These are phyloP conservation scores for Caenorhabditis tropicalis DNA, from an alignment of 1,140 invertebrate genomes.

Conservation along the genomic window DNA sequence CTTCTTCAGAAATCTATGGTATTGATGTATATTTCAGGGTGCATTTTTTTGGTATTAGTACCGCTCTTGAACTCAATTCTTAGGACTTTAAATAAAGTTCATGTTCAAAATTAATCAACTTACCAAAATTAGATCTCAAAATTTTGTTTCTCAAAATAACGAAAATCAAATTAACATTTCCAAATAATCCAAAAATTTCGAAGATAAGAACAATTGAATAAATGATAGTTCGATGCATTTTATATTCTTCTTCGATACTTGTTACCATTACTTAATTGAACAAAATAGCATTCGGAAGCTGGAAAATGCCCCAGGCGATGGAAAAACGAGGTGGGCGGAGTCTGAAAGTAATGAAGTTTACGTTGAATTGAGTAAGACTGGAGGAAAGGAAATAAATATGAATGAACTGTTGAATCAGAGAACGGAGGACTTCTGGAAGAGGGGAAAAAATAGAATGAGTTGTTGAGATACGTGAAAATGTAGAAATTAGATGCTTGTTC, in stretches of 20 bases:
- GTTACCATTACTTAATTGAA: neutral
- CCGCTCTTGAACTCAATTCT: too few species aligned
- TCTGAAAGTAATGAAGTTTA: neutral
- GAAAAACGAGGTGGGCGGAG: neutral
- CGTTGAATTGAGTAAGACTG: neutral
- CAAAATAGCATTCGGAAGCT: neutral
- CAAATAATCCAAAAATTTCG: slow-evolving; percentile 12
- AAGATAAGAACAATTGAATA: slow-evolving; percentile 8
- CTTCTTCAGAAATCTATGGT: neutral
- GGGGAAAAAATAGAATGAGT: neutral
- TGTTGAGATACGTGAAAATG: neutral
- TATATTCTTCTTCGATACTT: neutral
- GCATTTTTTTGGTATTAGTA: too few species aligned
- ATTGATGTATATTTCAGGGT: too few species aligned
- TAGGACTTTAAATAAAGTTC: too few species aligned
- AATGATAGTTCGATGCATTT: slow-evolving; percentile 8
- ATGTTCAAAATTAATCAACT: neutral
- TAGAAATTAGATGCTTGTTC: slow-evolving; percentile 15
- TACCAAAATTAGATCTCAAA: slow-evolving; percentile 1
- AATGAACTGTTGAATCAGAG: neutral
- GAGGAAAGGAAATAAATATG: neutral
- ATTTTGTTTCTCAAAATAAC: neutral
- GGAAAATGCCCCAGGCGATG: neutral
- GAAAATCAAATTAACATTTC: slow-evolving; percentile 7
- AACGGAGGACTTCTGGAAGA: too few species aligned